Base-by-base conservation (phyloP, 2,797 vertebrate genomes). In the Fringilla coelebs region DNA sequence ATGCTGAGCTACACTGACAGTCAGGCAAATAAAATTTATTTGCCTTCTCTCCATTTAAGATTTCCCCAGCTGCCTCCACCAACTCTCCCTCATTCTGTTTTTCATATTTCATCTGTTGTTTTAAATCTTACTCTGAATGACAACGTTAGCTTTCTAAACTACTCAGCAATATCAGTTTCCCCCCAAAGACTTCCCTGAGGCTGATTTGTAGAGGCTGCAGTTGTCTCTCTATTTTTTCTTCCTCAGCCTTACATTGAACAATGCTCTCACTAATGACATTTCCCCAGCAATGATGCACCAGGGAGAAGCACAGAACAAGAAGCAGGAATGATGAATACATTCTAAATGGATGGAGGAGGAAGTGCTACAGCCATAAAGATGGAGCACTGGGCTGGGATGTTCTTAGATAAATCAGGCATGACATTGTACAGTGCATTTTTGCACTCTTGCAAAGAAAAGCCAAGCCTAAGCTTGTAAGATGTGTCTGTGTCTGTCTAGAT, bases 81-180 rank as follows among this genome's bases (percentile, higher is more conserved):
- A 89, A 6, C 34, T 85, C 60, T 86, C 61, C 54, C 45, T 80
- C 73, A 38, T 73, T 38, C 70, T 86, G 82, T 24, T 46, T 70
- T 76, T 61, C 36, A 8, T 70, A 6, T 66, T 67, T 89, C 57
- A 63, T 76, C 73, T n/a, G 8, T 58, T 38, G 74, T 41, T 93
- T 90, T 95, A 76, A 49, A 90, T 94, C 86, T 96, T 55, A 74
- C n/a, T 77, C 52, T 70, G 83, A 91, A 83, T 80, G 52, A 75
- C 90, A 94, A 87, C 48, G 55, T 88, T 78, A 95, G 16, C 74
- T 93, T 91, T 93, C 40, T 89, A 87, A 94, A 84, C 78, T 89
- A 77, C 80, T 96, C 78, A 72, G 72, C 74, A 73, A 58, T 84
- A 89, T 82, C 85, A 52, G 55, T 86, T 91, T 83, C 60, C 43